Base-by-base conservation (phyloP, 2,113 vertebrate genomes). In the Thomomys bottae region DNA sequence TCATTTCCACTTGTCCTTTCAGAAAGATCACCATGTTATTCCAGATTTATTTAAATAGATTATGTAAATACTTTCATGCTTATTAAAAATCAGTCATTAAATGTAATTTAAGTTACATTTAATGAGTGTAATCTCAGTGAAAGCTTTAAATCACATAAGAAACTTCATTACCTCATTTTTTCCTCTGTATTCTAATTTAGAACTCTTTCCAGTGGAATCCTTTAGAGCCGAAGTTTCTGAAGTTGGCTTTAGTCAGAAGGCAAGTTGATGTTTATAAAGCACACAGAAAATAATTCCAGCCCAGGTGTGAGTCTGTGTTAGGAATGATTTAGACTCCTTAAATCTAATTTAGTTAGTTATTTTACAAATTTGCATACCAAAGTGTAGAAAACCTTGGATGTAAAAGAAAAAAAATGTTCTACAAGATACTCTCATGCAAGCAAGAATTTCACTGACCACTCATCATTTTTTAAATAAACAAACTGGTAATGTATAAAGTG, bases 401-500 rank as follows among this genome's bases (percentile, higher is more conserved):
- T 61, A 20, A 66, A 54, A 34, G 34, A 18, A 68, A 70, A 18
- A 68, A 68, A 80, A 54, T 1, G 20, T 40, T 54, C 68, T 20
- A 10, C 34, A 8, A 66, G 1, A 38, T 18, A 30, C 76, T 42
- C 49, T 79, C 7, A 18, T 11, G 38, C 59, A 66, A 79, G 28
- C 9, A n/a, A n/a, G 14, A 72, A 12, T 40, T 73, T 78, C 9
- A 32, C 64, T 40, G n/a, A 80, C 32, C 42, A 57, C 70, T 57
- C 82, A 42, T 83, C 42, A 45, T 59, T 71, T 67, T 34, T n/a
- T 40, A 68, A 68, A 36, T 54, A 76, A 94, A 87, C 30, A 89
- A 64, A 79, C 3, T 67, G 40, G 34, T 73, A 38, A 45, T 34
- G 42, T 8, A 64, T 49, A 59, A 59, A 57, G 68, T 61, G 49